Base-by-base conservation (phyloP, 1,140 invertebrate species). In the Brachionus sp. region DNA sequence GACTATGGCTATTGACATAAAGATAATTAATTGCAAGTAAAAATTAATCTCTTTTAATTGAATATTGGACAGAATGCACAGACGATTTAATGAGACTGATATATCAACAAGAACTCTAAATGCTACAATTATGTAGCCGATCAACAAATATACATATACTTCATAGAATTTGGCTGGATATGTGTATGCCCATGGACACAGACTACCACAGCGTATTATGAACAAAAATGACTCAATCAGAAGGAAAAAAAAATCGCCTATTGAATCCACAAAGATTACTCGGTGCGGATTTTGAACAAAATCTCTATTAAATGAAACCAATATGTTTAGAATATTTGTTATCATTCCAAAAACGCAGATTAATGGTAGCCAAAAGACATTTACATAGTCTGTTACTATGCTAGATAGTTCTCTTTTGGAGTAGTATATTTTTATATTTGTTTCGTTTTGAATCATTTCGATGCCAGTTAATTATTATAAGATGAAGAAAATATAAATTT, bases 321-420 rank as follows among this genome's bases (percentile, higher is more conserved):
- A 10, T 5, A 75, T 75, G 44, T 6, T 75, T 10, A 75, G 19
- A 25, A 29, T 10, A 23, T 35, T 75, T 10, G 70, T 75, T 23
- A 75, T 46, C 70, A 75, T 75, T 10, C 70, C 70, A 35, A 75
- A 75, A 46, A 75, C 13, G 44, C 70, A 75, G 10, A 75, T 75
- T 5, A 29, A 23, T 10, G 70, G 70, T 0, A 75, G 44, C 19
- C 16, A 29, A 46, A 25, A 75, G 0, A 75, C 70, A 75, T 75
- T 75, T 75, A 33, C 23, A 19, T 75, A 46, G 23, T 46, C 70
- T 3, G 19, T 39, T 35, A 75, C 25, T 5, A 33, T 19, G 39
- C 23, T 6, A 2, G 70, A 44, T 25, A 75, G 13, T 13, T 44
- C 37, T 6, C 42, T 12, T 46, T 46, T 46, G 19, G 70, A 75